These are phyloP conservation scores for Candidula unifasciata DNA, from an alignment of 2,888 invertebrate species.

Conservation along the genomic window DNA sequence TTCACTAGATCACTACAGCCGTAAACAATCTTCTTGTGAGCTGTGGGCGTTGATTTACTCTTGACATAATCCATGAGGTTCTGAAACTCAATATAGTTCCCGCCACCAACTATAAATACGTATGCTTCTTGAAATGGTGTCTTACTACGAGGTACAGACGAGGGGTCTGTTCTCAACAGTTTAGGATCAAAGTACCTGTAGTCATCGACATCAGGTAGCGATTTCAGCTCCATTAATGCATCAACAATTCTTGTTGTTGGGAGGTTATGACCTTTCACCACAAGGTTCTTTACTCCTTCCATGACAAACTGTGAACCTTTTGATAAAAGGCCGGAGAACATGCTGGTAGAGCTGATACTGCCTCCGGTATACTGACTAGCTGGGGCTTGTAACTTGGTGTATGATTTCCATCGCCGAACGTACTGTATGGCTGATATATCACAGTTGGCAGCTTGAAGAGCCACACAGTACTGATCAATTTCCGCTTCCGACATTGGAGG, in stretches of 20 bases:
- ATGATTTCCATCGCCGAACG: conserved; percentile 94
- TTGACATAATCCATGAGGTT: conserved; percentile 97
- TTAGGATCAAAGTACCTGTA: conserved; percentile 97
- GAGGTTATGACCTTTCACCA: conserved; percentile 97
- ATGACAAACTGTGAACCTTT: conserved; percentile 98
- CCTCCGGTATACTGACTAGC: conserved; percentile 86
- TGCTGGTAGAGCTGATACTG: conserved; percentile 95
- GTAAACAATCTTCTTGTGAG: conserved; percentile 90
- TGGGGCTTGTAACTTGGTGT: conserved; percentile 86
- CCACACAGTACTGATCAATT: conserved; percentile 89
- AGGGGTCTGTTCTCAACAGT: conserved; percentile 83
- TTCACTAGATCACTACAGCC: conserved; percentile 96
- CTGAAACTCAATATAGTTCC: conserved; percentile 99
- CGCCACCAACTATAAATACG: conserved; percentile 80
- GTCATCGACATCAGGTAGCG: conserved; percentile 88
- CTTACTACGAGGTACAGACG: conserved; percentile 73
- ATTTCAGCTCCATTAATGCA: conserved; percentile 88
- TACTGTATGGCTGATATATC: conserved; percentile 91
- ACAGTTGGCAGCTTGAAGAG: conserved; percentile 88
- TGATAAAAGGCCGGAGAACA: conserved; percentile 98
- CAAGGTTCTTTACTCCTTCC: conserved; percentile 99
- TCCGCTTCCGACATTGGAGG: conserved; percentile 89
- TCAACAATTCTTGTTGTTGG: conserved; percentile 96
- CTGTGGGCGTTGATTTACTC: conserved; percentile 81
- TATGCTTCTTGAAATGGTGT: conserved; percentile 77